These are phyloP conservation scores for Callithrix jacchus DNA, from an alignment of 2,113 vertebrate species.

Conservation along the genomic window DNA sequence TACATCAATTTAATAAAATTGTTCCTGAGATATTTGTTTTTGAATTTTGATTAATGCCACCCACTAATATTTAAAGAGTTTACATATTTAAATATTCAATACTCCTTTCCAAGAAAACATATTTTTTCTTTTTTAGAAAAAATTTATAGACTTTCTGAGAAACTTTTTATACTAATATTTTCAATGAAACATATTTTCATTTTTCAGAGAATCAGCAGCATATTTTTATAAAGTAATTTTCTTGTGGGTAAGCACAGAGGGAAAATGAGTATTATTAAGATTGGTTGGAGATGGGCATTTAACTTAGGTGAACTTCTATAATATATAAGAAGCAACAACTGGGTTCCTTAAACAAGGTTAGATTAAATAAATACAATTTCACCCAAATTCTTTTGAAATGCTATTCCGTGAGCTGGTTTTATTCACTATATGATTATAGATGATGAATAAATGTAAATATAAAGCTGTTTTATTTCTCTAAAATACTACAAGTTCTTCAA, in stretches of 20 bases:
- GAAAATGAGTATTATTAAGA: slow-evolving; percentile 16
- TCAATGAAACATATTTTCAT: not conserved
- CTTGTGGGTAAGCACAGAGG: slow-evolving; percentile 13
- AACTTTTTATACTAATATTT: slow-evolving; percentile 23
- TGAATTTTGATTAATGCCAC: not conserved
- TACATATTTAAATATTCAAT: not conserved
- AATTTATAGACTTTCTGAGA: not conserved
- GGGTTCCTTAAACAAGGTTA: slow-evolving; percentile 30
- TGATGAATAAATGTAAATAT: slow-evolving; percentile 23
- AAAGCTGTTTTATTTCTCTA: not conserved
- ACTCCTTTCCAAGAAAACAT: not conserved
- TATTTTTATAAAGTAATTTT: slow-evolving; percentile 39
- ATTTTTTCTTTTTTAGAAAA: not conserved
- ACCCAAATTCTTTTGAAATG: slow-evolving; percentile 14
- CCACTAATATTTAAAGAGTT: not conserved
- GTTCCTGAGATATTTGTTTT: not conserved
- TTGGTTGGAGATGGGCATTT: not conserved
- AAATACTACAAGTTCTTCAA: not conserved
- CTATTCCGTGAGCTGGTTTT: slow-evolving; percentile 22
- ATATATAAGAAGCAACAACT: slow-evolving; percentile 20
- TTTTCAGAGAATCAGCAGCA: slow-evolving; percentile 24
- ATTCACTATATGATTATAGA: slow-evolving; percentile 4
- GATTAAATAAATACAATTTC: slow-evolving; percentile 46
- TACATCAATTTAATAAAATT: not conserved
- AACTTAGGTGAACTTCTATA: slow-evolving; percentile 22